phyloP scores from a whole-genome alignment of 2,888 invertebrate genomes.

The Epistrophella euchroma region DNA sequence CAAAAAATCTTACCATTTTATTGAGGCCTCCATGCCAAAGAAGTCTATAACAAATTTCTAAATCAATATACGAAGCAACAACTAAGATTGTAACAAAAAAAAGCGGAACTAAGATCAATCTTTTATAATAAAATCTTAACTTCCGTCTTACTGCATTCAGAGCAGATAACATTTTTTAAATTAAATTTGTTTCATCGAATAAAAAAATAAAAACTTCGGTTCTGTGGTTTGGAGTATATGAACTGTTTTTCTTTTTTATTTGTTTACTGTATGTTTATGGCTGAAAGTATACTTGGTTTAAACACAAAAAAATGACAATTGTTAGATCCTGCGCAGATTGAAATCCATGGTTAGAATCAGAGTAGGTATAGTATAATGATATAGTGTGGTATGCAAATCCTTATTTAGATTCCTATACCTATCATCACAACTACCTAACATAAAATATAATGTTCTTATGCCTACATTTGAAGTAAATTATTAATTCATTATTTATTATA shows the following conservation, averaged over 20 bases:
- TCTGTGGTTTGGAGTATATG: conserved; percentile 9
- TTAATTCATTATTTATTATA: too few relatives aligned
- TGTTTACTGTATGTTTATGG: conserved; percentile 48
- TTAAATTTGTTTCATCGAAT: conserved; percentile 50
- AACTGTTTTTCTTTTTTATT: conserved; percentile 45
- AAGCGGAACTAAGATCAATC: conserved; percentile 79
- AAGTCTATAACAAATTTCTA: conserved; percentile 82
- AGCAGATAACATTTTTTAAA: conserved; percentile 79
- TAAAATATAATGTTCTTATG: too few relatives aligned
- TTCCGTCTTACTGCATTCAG: conserved; percentile 79
- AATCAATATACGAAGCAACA: conserved; percentile 81
- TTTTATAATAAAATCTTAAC: conserved; percentile 81
- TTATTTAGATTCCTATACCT: neutral
- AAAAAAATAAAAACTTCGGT: neutral
- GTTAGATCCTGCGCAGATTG: conserved; percentile 54
- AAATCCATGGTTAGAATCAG: too few relatives aligned
- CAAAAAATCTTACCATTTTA: conserved; percentile 79
- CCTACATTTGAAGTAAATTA: too few relatives aligned
- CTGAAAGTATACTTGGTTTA: conserved; percentile 3
- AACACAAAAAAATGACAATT: conserved; percentile 34
- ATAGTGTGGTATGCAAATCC: neutral
- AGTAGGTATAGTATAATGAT: neutral
- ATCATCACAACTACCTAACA: too few relatives aligned
- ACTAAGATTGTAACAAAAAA: conserved; percentile 80
- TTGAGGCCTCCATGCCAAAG: conserved; percentile 81